phyloP scores from a whole-genome alignment of 2,113 vertebrate genomes.

The rat (Rattus norvegicus) region DNA sequence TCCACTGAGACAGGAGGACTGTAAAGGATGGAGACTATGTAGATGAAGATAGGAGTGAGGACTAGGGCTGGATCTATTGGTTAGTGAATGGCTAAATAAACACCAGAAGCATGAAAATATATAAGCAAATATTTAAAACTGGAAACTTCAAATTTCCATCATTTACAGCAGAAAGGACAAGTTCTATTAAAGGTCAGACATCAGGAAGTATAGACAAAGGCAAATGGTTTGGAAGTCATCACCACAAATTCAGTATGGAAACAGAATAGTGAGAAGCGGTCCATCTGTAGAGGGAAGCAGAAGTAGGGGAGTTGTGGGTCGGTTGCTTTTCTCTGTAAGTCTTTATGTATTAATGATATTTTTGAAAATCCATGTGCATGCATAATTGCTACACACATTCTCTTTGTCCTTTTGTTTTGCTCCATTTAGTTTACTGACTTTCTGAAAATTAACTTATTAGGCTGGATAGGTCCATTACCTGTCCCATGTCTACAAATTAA shows the following conservation, averaged over 20 bases:
- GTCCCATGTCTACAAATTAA: neutral
- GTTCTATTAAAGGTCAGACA: neutral
- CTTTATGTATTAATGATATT: neutral
- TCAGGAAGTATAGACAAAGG: neutral
- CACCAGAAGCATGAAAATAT: neutral
- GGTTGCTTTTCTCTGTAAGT: neutral
- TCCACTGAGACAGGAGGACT: rapidly evolving
- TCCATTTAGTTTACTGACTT: constrained; percentile 26
- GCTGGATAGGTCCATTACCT: neutral
- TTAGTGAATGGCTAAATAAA: neutral
- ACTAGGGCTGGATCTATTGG: neutral
- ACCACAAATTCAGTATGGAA: neutral
- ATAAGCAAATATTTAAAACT: neutral
- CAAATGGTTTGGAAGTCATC: neutral
- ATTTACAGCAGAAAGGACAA: neutral
- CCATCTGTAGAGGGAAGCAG: neutral
- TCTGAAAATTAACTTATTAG: constrained; percentile 43
- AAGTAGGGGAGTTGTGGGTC: neutral
- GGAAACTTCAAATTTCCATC: constrained; percentile 20
- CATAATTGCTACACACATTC: neutral
- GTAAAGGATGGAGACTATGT: rapidly evolving
- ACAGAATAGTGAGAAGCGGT: neutral
- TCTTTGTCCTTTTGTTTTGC: neutral
- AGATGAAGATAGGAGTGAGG: neutral
- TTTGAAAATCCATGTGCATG: neutral